A percentile compares a stretch with the other conserved stretches of the same genome.
These are phyloP conservation scores for Callocephalon fimbriatum DNA, from an alignment of 2,113 vertebrate species.

Conservation along the genomic window DNA sequence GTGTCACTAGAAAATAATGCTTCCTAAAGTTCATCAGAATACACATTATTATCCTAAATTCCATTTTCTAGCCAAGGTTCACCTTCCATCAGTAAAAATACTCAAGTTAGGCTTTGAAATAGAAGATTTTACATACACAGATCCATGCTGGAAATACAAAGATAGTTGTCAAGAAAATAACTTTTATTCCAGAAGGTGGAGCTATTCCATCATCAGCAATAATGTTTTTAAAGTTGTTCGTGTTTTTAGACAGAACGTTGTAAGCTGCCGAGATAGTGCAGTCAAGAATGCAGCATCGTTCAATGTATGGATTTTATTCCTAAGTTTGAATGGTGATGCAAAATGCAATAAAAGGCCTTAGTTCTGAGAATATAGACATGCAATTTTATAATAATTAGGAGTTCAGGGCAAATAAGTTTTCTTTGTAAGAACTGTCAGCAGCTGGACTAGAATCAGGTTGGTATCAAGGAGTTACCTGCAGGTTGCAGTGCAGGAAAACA, in stretches of 20 bases:
- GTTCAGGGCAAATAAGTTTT: conserved; percentile 14
- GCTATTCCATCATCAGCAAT: conserved; percentile 72
- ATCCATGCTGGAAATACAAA: background rate
- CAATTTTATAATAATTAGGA: conserved; percentile 29
- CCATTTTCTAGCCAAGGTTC: background rate
- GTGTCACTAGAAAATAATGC: background rate
- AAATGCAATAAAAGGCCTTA: conserved; percentile 15
- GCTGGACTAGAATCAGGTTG: background rate
- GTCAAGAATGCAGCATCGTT: conserved; percentile 9
- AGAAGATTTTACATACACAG: background rate
- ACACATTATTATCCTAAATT: background rate
- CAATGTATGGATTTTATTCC: conserved; percentile 12
- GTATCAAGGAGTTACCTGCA: background rate
- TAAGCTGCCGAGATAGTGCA: conserved; percentile 1
- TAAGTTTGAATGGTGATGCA: conserved; percentile 5
- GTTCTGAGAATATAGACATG: conserved; percentile 27
- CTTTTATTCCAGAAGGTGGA: conserved; percentile 70
- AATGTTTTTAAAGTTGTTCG: conserved; percentile 6
- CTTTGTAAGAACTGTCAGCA: background rate
- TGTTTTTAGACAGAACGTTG: background rate
- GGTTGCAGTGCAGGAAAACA: background rate
- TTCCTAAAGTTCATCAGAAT: background rate
- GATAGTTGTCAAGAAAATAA: background rate
- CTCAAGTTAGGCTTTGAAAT: background rate
- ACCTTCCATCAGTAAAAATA: background rate